Evolutionary conservation across 2,113 vertebrate genomes (phyloP), one percentile per base, ranked within the genome.

Genomic region (Numida meleagris): DNA sequence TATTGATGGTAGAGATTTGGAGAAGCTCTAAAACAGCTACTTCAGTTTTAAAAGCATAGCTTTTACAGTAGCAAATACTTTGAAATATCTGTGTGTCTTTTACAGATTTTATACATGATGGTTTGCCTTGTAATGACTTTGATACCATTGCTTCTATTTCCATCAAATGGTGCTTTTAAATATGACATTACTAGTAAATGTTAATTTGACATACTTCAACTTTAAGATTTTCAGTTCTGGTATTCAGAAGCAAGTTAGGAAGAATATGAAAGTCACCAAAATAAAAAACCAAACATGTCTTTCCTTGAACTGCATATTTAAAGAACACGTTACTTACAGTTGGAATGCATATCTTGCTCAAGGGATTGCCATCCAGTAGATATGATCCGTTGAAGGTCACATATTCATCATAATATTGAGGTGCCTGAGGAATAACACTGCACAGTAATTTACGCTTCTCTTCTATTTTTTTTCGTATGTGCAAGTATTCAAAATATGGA

Each of bases 361-460:
- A 98, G 10, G 99, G 99, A 94, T 99, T 99, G 94, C 99, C 99
- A 83, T 99, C 99, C 81, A 99, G 94, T 55, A 99, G 98, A 97
- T 99, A 99, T 7, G 99, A 99, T 67, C 99, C 99, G 58, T 99
- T 99, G 97, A 99, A 99, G 33, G 99, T 99, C 91, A 99, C 99
- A 24, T 99, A 99, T 72, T 99, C 99, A 59, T 99, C 99, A 1
- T 99, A 99, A 98, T 99, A 99, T 93, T 99, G 99, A 51, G 99
- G 99, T 17, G 99, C 99, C 94, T 99, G 99, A 51, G 99, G 99
- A 70, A 98, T 99, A 88, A 99, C 99, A 46, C 98, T 99, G 97
- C 99, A 99, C 71, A 99, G 81, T 85, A 99, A 98, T 96, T 99
- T 99, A 95, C 99, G 98, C 93, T 99, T 99, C 97, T 99, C 99